Conservation (phyloP, 2,797 vertebrate genomes). For the Chelidonichthys spinosus region DNA sequence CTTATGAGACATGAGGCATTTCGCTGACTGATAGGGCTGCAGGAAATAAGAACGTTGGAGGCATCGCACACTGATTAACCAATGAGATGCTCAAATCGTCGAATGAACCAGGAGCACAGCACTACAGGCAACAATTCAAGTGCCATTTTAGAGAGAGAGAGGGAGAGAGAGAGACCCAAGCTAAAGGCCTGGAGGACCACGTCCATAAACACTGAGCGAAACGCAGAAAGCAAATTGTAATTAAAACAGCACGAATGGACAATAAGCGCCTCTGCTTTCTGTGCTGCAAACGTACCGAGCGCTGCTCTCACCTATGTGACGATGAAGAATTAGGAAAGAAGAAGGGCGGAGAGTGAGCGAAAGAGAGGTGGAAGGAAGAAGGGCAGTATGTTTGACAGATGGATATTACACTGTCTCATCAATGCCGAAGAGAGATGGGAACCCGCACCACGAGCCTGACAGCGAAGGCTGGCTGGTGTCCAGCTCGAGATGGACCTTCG, state of each 20-base stretch:
- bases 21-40: slow-evolving; percentile 76
- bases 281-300: slow-evolving; percentile 25
- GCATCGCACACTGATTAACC: slow-evolving; percentile 73
- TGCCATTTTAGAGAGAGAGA: slow-evolving; percentile 48
- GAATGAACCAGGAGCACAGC: slow-evolving; percentile 50
- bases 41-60: slow-evolving; percentile 70
- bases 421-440: slow-evolving; percentile 76
- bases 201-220: slow-evolving; percentile 51
- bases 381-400: slow-evolving; percentile 80
- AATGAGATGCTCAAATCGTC: slow-evolving; percentile 67
- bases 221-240: slow-evolving; percentile 47
- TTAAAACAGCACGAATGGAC: slow-evolving; percentile 55
- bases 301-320: slow-evolving; percentile 34
- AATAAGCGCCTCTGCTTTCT: slow-evolving; percentile 39
- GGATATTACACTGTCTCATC: slow-evolving; percentile 80
- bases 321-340: slow-evolving; percentile 23
- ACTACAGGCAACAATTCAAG: slow-evolving; percentile 60
- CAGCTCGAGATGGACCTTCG: slow-evolving; percentile 74
- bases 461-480: slow-evolving; percentile 74
- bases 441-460: slow-evolving; percentile 74
- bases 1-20: slow-evolving; percentile 81
- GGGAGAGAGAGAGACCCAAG: slow-evolving; percentile 45
- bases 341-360: slow-evolving; percentile 28
- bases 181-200: slow-evolving; percentile 46
- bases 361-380: slow-evolving; percentile 43